Percentiles rank a stretch among this genome's conserved stretches.
These are phyloP conservation scores for Sceloporus tristichus DNA, from an alignment of 2,113 vertebrate species.

Conservation along the genomic window DNA sequence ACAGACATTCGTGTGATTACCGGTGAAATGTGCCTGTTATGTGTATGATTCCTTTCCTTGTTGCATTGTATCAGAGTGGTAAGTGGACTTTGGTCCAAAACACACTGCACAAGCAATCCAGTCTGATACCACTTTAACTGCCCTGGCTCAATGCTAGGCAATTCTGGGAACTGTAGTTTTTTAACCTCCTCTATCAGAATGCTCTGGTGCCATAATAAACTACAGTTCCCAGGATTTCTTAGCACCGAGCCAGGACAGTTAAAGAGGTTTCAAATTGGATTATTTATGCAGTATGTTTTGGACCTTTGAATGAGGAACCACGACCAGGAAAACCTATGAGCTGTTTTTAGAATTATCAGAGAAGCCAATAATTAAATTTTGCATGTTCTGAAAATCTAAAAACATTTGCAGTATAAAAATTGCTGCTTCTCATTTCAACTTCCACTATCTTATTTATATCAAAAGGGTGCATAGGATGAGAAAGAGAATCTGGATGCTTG, in stretches of 20 bases:
- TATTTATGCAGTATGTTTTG: no score
- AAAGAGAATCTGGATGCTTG: no score
- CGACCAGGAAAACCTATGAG: not conserved
- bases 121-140: no score
- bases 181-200: no score
- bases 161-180: no score
- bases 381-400: not conserved
- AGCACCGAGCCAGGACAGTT: no score
- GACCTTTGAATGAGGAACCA: not conserved
- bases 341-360: not conserved
- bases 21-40: not conserved
- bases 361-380: not conserved
- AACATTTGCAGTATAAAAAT: not conserved
- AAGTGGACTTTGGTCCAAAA: not conserved
- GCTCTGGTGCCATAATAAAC: no score
- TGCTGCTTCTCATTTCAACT: not conserved
- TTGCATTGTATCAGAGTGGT: not conserved
- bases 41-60: not conserved
- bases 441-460: not conserved
- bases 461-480: not conserved
- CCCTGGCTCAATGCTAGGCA: no score
- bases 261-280: no score
- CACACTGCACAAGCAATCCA: no score
- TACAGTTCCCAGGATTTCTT: no score
- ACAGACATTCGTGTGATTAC: constrained; percentile 18